Evolutionary conservation across 2,888 invertebrate species (phyloP), one percentile per base, ranked within the genome.

Genomic region (Eristalinus aeneus): DNA sequence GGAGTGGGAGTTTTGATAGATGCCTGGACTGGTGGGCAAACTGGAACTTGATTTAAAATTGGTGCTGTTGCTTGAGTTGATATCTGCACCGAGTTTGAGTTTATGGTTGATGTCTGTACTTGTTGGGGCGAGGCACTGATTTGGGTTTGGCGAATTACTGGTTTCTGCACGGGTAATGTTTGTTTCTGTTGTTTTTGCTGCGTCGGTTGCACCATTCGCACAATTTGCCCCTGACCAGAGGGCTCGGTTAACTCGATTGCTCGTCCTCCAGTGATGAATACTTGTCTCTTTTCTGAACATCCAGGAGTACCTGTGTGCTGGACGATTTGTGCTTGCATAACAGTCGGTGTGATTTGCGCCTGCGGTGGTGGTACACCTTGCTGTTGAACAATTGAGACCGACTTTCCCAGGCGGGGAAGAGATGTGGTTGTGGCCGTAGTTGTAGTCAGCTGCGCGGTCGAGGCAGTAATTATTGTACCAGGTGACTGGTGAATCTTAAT

Each of bases 341-440:
- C 86, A 0, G 86, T 78, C 56, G 94, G 89, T 94, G 95, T 63
- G 94, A 73, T 94, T 94, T 1, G 95, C 94, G 89, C 94, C 94
- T 20, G 94, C 92, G 10, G 93, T 93, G 6, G 94, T 77, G 86
- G 86, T 5, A 92, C 90, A 10, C 92, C 91, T 73, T 92, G 92
- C 46, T 92, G 92, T 79, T 92, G 92, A 64, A 92, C 92, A 9
- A 92, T 92, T 9, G 92, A 89, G 16, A 90, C 88, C 1, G 88
- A 88, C 77, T 89, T 89, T 9, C 89, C 89, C 22, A 89, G 74
- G 22, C 89, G 89, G 23, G 89, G 87, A n/a, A 89, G 80, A 16
- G 89, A 87, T 11, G 89, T 78, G 16, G 89, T 89, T 22, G 88
- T 88, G 10, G 89, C 75, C 20, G 88, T 89, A 22, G 88, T 89